A percentile compares a stretch with the other conserved stretches of the same genome.
These are phyloP conservation scores for Coenobita brevimanus DNA, from an alignment of 1,140 invertebrate genomes.

Conservation along the genomic window DNA sequence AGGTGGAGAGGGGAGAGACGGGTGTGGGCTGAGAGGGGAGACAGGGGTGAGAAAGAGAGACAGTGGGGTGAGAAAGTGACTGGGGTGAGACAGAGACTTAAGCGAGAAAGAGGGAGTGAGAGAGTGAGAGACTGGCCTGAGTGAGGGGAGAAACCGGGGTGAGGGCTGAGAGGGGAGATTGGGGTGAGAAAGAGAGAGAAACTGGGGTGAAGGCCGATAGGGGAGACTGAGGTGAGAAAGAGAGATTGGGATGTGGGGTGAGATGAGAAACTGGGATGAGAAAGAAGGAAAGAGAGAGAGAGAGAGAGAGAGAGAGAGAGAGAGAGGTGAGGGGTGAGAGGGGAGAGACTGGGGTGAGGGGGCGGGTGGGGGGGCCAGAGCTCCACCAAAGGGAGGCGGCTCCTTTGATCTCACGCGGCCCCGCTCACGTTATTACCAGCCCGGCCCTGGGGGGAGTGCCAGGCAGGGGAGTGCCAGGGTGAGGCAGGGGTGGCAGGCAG, in stretches of 20 bases:
- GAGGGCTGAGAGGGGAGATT: background rate
- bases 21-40: background rate
- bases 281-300: background rate
- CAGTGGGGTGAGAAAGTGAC: background rate
- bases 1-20: background rate
- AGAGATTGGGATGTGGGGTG: background rate
- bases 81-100: background rate
- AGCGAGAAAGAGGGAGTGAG: too few species aligned
- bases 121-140: background rate
- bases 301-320: background rate
- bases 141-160: background rate
- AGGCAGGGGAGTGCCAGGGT: background rate
- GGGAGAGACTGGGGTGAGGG: background rate
- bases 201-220: background rate
- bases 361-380: slow-evolving; percentile 8
- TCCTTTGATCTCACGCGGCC: slow-evolving; percentile 63
- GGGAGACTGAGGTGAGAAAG: background rate
- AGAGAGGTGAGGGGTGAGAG: slow-evolving; percentile 5
- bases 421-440: slow-evolving; percentile 64
- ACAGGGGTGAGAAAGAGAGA: background rate
- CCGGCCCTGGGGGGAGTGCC: background rate
- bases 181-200: background rate
- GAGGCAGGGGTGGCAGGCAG: too few species aligned
- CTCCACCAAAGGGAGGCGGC: slow-evolving; percentile 57
- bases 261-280: background rate